Conservation (phyloP, 2,113 vertebrate genomes). For the Pipa parva region DNA sequence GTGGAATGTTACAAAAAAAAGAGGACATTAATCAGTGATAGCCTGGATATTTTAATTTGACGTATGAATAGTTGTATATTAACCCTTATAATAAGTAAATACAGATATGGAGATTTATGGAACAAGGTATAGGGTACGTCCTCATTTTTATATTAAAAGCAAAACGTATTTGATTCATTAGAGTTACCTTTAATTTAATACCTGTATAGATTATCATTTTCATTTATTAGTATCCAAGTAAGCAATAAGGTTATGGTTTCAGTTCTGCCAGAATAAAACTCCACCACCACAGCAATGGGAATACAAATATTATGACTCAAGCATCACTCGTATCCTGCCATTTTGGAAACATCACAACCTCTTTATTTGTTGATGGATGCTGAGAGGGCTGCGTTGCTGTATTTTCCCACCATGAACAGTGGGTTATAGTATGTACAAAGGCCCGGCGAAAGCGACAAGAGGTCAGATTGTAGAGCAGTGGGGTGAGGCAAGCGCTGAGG, state of each 20-base stretch:
- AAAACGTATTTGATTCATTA: no score
- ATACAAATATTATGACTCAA: neutral
- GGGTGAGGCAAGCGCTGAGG: slow-evolving; percentile 41
- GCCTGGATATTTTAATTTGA: no score
- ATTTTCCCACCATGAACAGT: neutral
- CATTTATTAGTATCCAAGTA: no score
- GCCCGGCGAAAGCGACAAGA: slow-evolving; percentile 38
- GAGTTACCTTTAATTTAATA: no score
- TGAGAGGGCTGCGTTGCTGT: neutral
- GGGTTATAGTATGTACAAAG: slow-evolving; percentile 32
- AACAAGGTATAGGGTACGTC: no score
- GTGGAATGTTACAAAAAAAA: no score
- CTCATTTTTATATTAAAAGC: no score
- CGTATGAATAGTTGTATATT: no score
- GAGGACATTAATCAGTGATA: no score
- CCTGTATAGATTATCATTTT: no score
- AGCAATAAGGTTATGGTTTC: neutral
- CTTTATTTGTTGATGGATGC: neutral
- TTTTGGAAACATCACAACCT: neutral
- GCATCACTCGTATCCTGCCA: neutral
- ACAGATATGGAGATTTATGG: no score
- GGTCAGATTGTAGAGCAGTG: slow-evolving; percentile 41
- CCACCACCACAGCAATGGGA: neutral
- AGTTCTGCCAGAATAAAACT: neutral
- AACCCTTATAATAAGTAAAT: no score